Conservation (phyloP, 2,113 vertebrate species). For the Pluvialis apricaria region DNA sequence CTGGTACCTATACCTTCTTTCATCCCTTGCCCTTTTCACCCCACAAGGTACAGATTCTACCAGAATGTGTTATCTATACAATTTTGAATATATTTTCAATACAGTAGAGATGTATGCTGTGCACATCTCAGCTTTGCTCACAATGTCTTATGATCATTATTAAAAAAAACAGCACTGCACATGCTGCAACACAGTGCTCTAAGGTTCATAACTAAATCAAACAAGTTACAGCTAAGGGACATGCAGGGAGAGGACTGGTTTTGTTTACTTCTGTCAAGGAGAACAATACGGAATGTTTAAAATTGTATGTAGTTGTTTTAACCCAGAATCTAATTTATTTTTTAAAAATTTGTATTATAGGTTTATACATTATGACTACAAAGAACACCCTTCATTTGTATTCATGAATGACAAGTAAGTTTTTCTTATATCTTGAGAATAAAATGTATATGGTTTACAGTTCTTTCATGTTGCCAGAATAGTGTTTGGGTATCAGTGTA, state of each 20-base stretch:
- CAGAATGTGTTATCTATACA: neutral
- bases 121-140: neutral
- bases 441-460: neutral
- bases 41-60: neutral
- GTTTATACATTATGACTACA: rapidly evolving
- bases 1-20: neutral
- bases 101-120: neutral
- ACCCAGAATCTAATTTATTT: neutral
- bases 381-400: neutral
- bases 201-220: neutral
- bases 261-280: neutral
- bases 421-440: neutral
- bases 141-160: neutral
- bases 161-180: neutral
- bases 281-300: neutral
- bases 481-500: neutral
- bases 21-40: neutral
- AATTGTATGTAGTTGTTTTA: neutral
- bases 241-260: neutral
- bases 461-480: neutral
- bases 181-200: neutral
- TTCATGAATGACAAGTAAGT: neutral
- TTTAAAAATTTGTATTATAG: neutral
- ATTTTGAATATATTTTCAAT: neutral
- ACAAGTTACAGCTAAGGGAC: neutral